phyloP scores from a whole-genome alignment of 2,113 vertebrate species.

The Agapornis roseicollis region DNA sequence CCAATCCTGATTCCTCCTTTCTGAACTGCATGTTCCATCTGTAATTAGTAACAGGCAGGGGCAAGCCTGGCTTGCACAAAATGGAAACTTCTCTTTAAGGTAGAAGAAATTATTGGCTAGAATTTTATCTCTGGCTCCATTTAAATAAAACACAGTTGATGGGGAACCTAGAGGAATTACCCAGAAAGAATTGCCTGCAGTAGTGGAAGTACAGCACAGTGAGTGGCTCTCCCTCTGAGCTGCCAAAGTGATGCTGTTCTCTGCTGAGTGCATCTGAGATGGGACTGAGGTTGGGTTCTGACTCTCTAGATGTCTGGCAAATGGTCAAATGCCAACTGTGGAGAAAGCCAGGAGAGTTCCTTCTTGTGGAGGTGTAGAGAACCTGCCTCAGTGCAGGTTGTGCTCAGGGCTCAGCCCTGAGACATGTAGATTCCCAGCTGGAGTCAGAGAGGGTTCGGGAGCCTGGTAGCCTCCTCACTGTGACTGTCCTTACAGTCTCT shows the following conservation, averaged over 20 bases:
- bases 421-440: background rate
- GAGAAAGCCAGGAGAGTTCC: background rate
- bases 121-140: background rate
- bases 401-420: background rate
- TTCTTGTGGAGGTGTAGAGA: background rate
- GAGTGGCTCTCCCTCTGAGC: background rate
- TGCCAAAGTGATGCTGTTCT: fast-evolving
- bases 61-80: constrained; percentile 58
- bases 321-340: background rate
- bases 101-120: constrained; percentile 13
- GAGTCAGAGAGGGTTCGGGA: background rate
- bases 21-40: constrained; percentile 70
- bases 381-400: background rate
- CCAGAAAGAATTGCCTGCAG: background rate
- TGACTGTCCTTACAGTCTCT: background rate
- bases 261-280: background rate
- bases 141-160: background rate
- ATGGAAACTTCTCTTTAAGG: constrained; percentile 37
- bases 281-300: background rate
- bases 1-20: constrained; percentile 46
- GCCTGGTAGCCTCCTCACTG: background rate
- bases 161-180: background rate
- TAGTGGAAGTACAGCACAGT: background rate
- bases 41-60: constrained; percentile 72
- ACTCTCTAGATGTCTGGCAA: background rate